Evolutionary conservation across 2,797 vertebrate genomes (phyloP), one percentile per base, ranked within the genome.

Genomic region (Dendrocincla tyrannina): DNA sequence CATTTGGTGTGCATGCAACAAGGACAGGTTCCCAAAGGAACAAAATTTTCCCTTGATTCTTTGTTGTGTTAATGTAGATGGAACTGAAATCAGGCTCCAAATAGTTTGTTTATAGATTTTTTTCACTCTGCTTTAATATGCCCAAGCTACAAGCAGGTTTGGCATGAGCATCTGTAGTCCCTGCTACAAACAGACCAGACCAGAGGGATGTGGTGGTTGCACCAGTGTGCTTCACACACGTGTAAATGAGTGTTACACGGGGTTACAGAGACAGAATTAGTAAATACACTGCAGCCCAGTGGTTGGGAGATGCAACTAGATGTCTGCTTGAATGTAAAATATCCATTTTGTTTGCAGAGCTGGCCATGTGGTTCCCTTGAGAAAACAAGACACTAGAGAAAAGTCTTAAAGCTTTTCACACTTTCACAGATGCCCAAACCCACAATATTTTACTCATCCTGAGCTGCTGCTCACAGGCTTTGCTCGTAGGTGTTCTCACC

Each of bases 311-410:
- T 41, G 30, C 69, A 80, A 88, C 82, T 64, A 90, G 50, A 75
- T 63, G 63, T 67, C 85, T 91, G 63, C 86, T 97, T 79, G 79
- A 93, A 93, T 22, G 28, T 32, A 73, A 88, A 94, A 91, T 72
- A 76, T 5, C 74, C 35, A 35, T 85, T 86, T 94, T 94, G 73
- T 86, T 84, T 87, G 41, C 50, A 56, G 85, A 86, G 50, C 30
- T 79, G 66, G 44, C 55, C 74, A 28, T 50, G 37, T 39, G 13
- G 60, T 32, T 85, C 83, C 39, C 80, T 52, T 67, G 85, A 89
- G 70, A 88, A 93, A 90, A 83, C 10, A 74, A 83, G 60, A 64
- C 33, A 32, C 39, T 30, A 52, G 63, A 90, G 39, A 33, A 89
- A 88, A 91, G 30, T 17, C 27, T 58, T 86, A 85, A 76, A 88